phyloP scores from a whole-genome alignment of 2,113 vertebrate species.

The Willisornis vidua region DNA sequence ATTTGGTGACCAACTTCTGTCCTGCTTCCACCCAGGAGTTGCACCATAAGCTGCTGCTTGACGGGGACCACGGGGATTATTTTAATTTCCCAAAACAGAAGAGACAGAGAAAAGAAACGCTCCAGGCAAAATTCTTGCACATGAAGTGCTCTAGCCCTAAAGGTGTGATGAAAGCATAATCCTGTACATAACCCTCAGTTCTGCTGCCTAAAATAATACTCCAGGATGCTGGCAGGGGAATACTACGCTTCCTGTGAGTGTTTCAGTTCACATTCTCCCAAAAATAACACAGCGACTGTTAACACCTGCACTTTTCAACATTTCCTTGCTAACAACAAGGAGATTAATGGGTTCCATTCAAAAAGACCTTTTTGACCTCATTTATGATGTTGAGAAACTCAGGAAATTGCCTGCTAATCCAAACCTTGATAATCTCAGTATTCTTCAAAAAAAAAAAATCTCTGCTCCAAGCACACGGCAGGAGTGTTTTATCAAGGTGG shows the following conservation, averaged over 20 bases:
- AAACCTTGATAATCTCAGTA: slow-evolving; percentile 65
- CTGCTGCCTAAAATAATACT: slow-evolving; percentile 83
- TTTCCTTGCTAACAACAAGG: slow-evolving; percentile 75
- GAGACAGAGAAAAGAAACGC: slow-evolving; percentile 22
- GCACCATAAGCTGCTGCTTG: background rate
- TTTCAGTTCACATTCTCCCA: slow-evolving; percentile 78
- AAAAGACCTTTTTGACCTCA: slow-evolving; percentile 75
- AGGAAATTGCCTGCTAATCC: slow-evolving; percentile 78
- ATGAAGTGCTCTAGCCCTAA: slow-evolving; percentile 62
- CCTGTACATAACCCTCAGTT: slow-evolving; percentile 73
- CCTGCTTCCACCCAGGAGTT: background rate
- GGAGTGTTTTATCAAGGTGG: background rate
- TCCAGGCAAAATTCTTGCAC: slow-evolving; percentile 57
- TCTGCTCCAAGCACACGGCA: rapidly evolving
- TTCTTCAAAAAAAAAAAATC: background rate
- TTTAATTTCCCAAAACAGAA: slow-evolving; percentile 4
- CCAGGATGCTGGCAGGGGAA: slow-evolving; percentile 80
- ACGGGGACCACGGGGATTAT: background rate
- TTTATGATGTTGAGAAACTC: slow-evolving; percentile 74
- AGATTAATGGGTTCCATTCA: slow-evolving; percentile 80
- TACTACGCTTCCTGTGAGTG: slow-evolving; percentile 77
- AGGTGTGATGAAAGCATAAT: slow-evolving; percentile 78
- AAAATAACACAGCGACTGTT: slow-evolving; percentile 81
- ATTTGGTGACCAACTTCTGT: background rate
- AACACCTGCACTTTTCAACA: slow-evolving; percentile 78